These are phyloP conservation scores for Montipora efflorescens DNA, from an alignment of 64 coral and sea anemone genomes.

Conservation along the genomic window DNA sequence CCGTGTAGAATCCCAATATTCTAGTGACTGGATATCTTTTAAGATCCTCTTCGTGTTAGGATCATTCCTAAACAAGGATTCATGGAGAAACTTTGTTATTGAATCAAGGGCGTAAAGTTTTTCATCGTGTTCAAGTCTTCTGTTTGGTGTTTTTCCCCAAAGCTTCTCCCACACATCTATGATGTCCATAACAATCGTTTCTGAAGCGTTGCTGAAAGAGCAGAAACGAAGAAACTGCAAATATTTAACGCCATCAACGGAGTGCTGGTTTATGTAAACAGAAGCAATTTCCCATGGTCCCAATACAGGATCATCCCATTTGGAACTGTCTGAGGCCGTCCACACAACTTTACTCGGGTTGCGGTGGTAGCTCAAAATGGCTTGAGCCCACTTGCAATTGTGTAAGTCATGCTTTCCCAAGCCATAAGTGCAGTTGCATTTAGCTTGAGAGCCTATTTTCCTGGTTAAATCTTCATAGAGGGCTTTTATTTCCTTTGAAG, in stretches of 20 bases:
- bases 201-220: not conserved
- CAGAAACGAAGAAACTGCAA: not conserved
- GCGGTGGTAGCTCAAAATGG: slow-evolving; percentile 18
- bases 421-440: not conserved
- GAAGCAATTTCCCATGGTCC: slow-evolving; percentile 18
- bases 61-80: not conserved
- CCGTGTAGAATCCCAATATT: not conserved
- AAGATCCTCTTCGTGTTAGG: slow-evolving; percentile 2
- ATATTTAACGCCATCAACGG: not conserved
- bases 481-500: not conserved
- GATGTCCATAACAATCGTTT: not conserved
- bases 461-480: not conserved
- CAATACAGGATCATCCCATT: not conserved
- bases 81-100: slow-evolving; percentile 18
- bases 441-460: slow-evolving; percentile 1
- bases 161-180: slow-evolving; percentile 15
- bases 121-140: not conserved
- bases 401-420: not conserved
- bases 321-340: slow-evolving; percentile 9
- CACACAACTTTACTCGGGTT: not conserved
- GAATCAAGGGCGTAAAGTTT: not conserved
- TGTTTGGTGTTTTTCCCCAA: not conserved
- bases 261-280: not conserved
- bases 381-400: slow-evolving; percentile 44
- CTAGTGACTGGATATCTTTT: slow-evolving; percentile 9